A percentile compares a stretch with the other conserved stretches of the same genome.
phyloP scores from a whole-genome alignment of 2,888 invertebrate species.

The Sinotaia quadrata region DNA sequence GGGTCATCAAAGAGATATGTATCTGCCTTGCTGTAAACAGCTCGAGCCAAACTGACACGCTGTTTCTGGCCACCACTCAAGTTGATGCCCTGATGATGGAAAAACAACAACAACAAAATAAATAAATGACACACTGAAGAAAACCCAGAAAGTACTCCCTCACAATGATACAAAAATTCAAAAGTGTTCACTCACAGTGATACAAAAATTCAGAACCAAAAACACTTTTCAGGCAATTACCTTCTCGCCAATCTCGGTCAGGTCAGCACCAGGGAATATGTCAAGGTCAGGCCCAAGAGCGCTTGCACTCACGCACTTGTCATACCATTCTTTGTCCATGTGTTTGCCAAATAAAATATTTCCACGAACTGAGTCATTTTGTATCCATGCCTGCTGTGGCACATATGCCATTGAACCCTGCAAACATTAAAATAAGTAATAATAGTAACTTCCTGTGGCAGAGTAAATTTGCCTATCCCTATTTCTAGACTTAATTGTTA shows the following conservation, averaged over 20 bases:
- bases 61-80: slow-evolving; percentile 71
- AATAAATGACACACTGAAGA: not conserved
- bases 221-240: slow-evolving; percentile 38
- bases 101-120: not conserved
- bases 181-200: not conserved
- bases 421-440: not conserved
- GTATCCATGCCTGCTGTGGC: slow-evolving; percentile 89
- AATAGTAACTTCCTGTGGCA: not conserved
- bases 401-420: slow-evolving; percentile 75
- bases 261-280: slow-evolving; percentile 90
- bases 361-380: slow-evolving; percentile 92
- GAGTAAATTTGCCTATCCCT: no score
- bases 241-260: slow-evolving; percentile 98
- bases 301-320: slow-evolving; percentile 88
- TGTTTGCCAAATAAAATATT: slow-evolving; percentile 92
- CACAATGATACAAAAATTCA: not conserved
- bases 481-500: no score
- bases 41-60: slow-evolving; percentile 69
- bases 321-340: slow-evolving; percentile 82
- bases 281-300: slow-evolving; percentile 92
- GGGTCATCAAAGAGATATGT: slow-evolving; percentile 72
- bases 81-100: slow-evolving; percentile 67
- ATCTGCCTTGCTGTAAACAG: slow-evolving; percentile 68
- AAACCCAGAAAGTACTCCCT: no score
- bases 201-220: not conserved